Evolutionary conservation across 2,797 vertebrate species (phyloP).

Genomic region (Channa striata): DNA sequence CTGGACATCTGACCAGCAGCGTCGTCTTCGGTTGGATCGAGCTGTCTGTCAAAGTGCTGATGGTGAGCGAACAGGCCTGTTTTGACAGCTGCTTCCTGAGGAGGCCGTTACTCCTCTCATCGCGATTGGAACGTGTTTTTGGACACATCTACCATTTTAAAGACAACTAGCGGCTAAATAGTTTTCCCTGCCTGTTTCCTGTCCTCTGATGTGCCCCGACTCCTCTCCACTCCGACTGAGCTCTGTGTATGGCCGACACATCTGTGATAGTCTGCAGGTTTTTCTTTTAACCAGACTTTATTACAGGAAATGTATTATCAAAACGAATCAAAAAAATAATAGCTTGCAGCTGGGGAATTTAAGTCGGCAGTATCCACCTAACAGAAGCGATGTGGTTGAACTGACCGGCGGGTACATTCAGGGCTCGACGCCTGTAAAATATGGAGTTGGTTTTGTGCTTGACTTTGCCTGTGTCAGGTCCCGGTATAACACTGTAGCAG

Average conservation of each 20-base stretch:
- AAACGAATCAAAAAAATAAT: no score
- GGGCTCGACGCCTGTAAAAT: no score
- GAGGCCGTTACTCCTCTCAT: constrained; percentile 36
- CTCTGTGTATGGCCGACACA: not conserved
- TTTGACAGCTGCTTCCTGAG: constrained; percentile 59
- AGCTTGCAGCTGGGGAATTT: no score
- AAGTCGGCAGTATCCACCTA: no score
- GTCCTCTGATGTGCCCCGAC: constrained; percentile 3
- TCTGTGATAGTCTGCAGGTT: not conserved
- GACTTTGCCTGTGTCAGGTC: no score
- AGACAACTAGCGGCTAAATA: constrained; percentile 19
- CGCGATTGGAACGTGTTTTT: constrained; percentile 13
- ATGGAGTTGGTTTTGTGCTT: no score
- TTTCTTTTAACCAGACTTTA: no score
- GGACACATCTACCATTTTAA: constrained; percentile 6
- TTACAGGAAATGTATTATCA: no score
- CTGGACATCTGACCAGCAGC: constrained; percentile 28
- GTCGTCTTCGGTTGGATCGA: constrained; percentile 25
- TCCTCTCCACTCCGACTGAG: not conserved
- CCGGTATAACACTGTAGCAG: no score
- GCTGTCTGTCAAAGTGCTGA: constrained; percentile 37
- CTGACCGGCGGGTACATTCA: no score
- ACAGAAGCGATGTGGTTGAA: no score
- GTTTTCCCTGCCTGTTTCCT: constrained; percentile 37
- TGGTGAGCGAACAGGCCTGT: constrained; percentile 25